A percentile compares a stretch with the other conserved stretches of the same genome.
Conservation (phyloP, 1,140 invertebrate species). For the Ips typographus region DNA sequence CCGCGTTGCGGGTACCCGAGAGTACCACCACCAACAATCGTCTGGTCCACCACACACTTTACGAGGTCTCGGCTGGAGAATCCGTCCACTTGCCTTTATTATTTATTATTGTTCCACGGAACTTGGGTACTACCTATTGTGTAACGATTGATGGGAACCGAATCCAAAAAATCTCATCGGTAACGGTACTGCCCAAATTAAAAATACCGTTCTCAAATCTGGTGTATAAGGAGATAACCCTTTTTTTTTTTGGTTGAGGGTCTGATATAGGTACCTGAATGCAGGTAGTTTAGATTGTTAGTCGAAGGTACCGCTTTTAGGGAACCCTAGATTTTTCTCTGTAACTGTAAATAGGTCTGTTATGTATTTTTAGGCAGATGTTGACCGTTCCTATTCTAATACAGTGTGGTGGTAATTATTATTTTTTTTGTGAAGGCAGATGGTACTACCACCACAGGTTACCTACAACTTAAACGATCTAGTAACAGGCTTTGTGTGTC, state of each 20-base stretch:
- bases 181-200: neutral
- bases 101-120: neutral
- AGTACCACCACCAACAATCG: neutral
- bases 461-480: too few species aligned
- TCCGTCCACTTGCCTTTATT: neutral
- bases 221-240: neutral
- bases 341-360: slow-evolving; percentile 1
- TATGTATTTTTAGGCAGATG: neutral
- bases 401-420: too few species aligned
- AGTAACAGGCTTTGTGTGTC: too few species aligned
- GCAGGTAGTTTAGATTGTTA: neutral
- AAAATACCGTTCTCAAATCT: neutral
- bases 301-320: neutral
- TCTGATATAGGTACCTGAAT: neutral
- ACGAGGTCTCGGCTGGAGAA: neutral
- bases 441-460: too few species aligned
- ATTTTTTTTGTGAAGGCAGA: too few species aligned
- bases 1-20: neutral
- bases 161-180: too few species aligned
- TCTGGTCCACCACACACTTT: neutral
- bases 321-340: neutral
- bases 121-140: neutral
- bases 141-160: neutral
- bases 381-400: too few species aligned
- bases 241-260: neutral